Percentiles rank a stretch among this genome's conserved stretches.
Conservation (phyloP, 2,113 vertebrate genomes). For the Epinephelus moara region DNA sequence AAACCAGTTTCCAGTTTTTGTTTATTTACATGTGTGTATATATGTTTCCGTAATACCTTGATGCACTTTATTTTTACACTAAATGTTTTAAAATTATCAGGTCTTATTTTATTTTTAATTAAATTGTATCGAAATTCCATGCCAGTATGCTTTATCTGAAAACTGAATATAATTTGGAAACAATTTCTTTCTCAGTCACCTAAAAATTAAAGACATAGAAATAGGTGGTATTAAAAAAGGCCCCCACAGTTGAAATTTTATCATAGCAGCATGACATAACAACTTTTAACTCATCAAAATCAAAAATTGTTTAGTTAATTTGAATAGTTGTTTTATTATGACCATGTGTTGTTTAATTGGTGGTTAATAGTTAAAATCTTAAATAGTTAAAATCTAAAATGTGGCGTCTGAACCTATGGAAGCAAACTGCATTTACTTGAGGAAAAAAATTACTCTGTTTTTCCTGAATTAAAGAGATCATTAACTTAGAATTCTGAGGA, state of each 20-base stretch:
- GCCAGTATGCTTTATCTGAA: not conserved
- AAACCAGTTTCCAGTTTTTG: not conserved
- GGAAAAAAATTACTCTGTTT: too few relatives aligned
- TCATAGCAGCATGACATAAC: not conserved
- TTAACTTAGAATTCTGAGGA: too few relatives aligned
- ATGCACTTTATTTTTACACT: not conserved
- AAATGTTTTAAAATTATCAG: too few relatives aligned
- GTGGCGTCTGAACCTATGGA: not conserved
- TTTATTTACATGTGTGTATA: not conserved
- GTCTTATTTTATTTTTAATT: not conserved
- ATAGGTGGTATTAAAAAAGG: not conserved
- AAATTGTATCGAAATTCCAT: not conserved
- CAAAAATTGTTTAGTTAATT: not conserved
- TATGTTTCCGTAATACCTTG: not conserved
- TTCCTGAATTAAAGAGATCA: too few relatives aligned
- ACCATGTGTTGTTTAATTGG: not conserved
- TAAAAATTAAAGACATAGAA: not conserved
- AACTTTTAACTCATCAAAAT: conserved; percentile 10
- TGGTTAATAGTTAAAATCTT: not conserved
- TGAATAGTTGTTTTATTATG: not conserved
- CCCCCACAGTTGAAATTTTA: not conserved
- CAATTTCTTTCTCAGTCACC: not conserved
- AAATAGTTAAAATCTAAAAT: not conserved
- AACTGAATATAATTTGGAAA: not conserved
- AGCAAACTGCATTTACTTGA: too few relatives aligned